Conservation (phyloP, 2,113 vertebrate genomes). For the Callopanchax toddi region DNA sequence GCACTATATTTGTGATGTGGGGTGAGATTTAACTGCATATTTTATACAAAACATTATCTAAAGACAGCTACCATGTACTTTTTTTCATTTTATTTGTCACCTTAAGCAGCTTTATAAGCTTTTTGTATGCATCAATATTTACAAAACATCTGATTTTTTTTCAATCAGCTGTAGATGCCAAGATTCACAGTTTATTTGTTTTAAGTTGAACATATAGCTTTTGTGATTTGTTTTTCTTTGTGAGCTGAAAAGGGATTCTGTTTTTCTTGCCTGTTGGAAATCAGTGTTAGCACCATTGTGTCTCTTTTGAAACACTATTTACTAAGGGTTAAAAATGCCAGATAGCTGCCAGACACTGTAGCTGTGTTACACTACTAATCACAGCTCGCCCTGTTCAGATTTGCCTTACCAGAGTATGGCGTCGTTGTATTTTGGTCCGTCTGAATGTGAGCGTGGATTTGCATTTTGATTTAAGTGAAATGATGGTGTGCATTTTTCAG, state of each 20-base stretch:
- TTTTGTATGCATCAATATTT: constrained; percentile 67
- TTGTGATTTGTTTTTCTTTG: constrained; percentile 17
- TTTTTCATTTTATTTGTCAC: constrained; percentile 60
- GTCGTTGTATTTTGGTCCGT: constrained; percentile 54
- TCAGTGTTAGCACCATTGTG: constrained; percentile 32
- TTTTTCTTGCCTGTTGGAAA: constrained; percentile 35
- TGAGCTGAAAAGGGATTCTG: constrained; percentile 44
- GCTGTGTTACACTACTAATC: constrained; percentile 37
- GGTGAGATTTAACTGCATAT: constrained; percentile 79
- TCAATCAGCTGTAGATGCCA: constrained; percentile 48
- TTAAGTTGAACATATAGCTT: constrained; percentile 41
- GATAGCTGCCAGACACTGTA: constrained; percentile 57
- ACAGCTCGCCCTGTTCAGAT: constrained; percentile 62
- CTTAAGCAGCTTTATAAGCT: constrained; percentile 85
- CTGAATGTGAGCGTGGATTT: constrained; percentile 50
- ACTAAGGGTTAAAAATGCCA: constrained; percentile 51
- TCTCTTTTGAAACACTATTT: constrained; percentile 44
- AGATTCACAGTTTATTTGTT: constrained; percentile 49
- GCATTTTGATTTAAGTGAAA: constrained; percentile 24
- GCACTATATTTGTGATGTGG: constrained; percentile 81
- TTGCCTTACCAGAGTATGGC: constrained; percentile 72
- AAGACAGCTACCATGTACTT: constrained; percentile 67
- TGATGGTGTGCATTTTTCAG: constrained; percentile 26
- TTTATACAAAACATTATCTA: constrained; percentile 76
- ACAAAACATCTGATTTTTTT: constrained; percentile 35